Evolutionary conservation across 1,140 invertebrate genomes (phyloP).

Genomic region (Hylaeus anthracinus): DNA sequence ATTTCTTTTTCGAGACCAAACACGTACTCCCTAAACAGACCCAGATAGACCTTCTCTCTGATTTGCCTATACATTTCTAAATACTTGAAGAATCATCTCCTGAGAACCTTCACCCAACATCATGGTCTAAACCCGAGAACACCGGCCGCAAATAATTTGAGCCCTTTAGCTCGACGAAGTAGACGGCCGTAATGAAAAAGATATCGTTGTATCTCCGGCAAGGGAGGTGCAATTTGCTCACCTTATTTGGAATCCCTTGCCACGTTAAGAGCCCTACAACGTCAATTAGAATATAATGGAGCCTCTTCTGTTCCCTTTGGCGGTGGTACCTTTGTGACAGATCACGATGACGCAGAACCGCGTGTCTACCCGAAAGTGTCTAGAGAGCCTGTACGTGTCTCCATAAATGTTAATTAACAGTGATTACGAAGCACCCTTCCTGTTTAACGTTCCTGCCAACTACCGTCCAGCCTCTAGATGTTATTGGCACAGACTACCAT

Average conservation of each 20-base stretch:
- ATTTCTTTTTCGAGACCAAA: too few relatives aligned
- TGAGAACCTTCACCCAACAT: too few relatives aligned
- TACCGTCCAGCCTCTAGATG: slow-evolving; percentile 17
- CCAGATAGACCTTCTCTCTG: not conserved
- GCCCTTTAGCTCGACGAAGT: too few relatives aligned
- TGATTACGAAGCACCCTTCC: slow-evolving; percentile 51
- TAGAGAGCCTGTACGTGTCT: slow-evolving; percentile 61
- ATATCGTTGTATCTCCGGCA: not conserved
- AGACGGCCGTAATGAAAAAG: too few relatives aligned
- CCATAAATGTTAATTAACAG: slow-evolving; percentile 68
- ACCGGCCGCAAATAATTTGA: too few relatives aligned
- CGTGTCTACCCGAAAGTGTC: slow-evolving; percentile 24
- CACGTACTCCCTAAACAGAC: too few relatives aligned
- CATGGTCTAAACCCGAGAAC: too few relatives aligned
- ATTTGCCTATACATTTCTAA: not conserved
- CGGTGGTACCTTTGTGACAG: slow-evolving; percentile 35
- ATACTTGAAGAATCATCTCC: not conserved
- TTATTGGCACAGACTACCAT: slow-evolving; percentile 26
- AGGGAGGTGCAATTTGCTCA: not conserved
- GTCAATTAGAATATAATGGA: slow-evolving; percentile 45
- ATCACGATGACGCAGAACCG: slow-evolving; percentile 32
- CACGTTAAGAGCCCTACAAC: not conserved
- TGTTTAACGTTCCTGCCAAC: slow-evolving; percentile 42
- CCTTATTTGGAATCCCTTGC: not conserved
- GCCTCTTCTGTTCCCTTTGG: slow-evolving; percentile 33